Evolutionary conservation across 2,888 invertebrate genomes (phyloP), one percentile per base, ranked within the genome.

Genomic region (Drosophila barbarae): DNA sequence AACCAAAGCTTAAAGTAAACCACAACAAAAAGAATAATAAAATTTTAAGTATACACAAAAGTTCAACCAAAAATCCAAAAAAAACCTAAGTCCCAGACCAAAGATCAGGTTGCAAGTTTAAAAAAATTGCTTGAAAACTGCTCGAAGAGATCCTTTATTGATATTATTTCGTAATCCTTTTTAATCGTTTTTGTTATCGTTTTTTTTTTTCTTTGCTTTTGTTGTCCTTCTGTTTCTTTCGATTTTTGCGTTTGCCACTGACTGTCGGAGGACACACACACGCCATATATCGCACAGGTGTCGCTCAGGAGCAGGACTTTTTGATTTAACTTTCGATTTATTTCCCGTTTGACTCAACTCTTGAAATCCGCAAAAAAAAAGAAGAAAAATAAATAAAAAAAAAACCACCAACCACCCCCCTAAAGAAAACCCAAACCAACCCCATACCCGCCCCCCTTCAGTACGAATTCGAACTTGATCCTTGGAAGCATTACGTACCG

Each of bases 301-400:
- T 70, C 76, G 71, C 73, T 75, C 74, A 75, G 73, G 68, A 78
- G 76, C 75, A 78, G 75, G 73, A 73, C 61, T 59, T 77, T 77
- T 81, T 82, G 74, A 81, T 81, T 82, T 81, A 81, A 81, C 80
- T 81, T 81, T 81, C 82, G 81, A 80, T 81, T 81, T 81, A 82
- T 81, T 82, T 78, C 73, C 56, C 59, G 56, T 60, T 60, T 56
- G 59, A 56, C 59, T 41, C 57, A 70, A 55, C 69, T 68, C 59
- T 46, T 30, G 56, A 55, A 59, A 26, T 55, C 59, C 55, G 55
- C 55, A 59, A 39, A 21, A 21, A 36, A 34, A 10, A 34, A 58
- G 6, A 6, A 39, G 2, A 26, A 26, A 26, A 26, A 26, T 26
- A 26, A 26, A 3, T 7, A 26, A 36, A 34, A 13, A 2, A 34